These are phyloP conservation scores for Anser cygnoides DNA, from an alignment of 2,113 vertebrate species.

Conservation along the genomic window DNA sequence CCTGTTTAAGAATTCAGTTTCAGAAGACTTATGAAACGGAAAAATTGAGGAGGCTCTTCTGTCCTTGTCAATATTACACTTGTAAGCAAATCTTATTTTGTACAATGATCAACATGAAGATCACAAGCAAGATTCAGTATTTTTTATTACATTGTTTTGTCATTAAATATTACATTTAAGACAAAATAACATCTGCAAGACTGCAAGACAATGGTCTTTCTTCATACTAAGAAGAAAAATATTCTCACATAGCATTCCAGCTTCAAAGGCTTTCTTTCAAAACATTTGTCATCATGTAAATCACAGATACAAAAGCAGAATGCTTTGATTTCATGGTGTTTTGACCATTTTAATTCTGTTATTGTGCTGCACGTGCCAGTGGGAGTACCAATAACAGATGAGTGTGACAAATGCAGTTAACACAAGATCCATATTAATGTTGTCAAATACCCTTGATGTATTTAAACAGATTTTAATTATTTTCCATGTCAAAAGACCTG, in stretches of 20 bases:
- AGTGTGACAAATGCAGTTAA: constrained; percentile 82
- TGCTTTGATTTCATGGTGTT: constrained; percentile 79
- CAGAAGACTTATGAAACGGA: background rate
- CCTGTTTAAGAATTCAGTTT: background rate
- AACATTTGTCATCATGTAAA: constrained; percentile 73
- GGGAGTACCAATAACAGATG: constrained; percentile 73
- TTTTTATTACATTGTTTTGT: background rate
- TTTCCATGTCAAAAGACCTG: constrained; percentile 62
- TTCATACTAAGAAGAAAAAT: background rate
- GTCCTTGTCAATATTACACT: background rate
- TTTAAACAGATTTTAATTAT: constrained; percentile 84
- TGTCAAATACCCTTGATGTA: constrained; percentile 79
- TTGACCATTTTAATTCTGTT: constrained; percentile 69
- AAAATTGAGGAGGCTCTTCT: background rate
- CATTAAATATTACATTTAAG: background rate
- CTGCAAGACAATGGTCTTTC: background rate
- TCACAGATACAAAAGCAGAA: constrained; percentile 75
- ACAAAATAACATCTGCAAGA: background rate
- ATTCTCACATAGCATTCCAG: background rate
- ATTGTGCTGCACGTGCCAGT: constrained; percentile 77
- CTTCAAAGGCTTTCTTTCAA: constrained; percentile 71
- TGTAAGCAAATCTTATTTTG: constrained; percentile 10
- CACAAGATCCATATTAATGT: constrained; percentile 81
- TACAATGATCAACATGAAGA: background rate
- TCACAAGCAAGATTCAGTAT: background rate